Evolutionary conservation across 2,888 invertebrate species (phyloP), one percentile per base, ranked within the genome.

Genomic region (Napeogenes sylphis): DNA sequence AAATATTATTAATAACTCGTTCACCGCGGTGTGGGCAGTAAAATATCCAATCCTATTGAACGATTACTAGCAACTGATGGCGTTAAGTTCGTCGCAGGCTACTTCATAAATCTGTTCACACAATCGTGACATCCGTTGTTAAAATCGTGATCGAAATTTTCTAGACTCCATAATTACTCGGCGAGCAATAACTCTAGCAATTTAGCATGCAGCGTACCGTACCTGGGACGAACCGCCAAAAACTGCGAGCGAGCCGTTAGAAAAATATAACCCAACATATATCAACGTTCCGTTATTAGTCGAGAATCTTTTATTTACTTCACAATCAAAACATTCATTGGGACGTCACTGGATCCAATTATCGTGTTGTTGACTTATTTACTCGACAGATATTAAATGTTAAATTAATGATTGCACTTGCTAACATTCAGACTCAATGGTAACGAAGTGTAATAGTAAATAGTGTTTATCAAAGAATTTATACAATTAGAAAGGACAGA

Each of bases 71-170:
- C 76, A 75, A 90, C 90, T 90, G 84, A 71, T 78, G 72, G 70
- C 74, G 71, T 70, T 66, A 71, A 75, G 73, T 74, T 73, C 73
- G 72, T 78, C 71, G 74, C 73, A 76, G 75, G 73, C 75, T 68
- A 74, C 75, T 82, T 89, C 82, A 79, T 77, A 73, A 86, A 79
- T 78, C 86, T 76, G 80, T 81, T 84, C 87, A 86, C 87, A 90
- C 75, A 76, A 73, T 71, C 75, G 74, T 79, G 75, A 87, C 87
- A 84, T 90, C 90, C 90, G 90, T 78, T 75, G 76, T 76, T 78
- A 73, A 69, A 80, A 82, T 87, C 87, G 84, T 87, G 86, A 83
- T 77, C 77, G 76, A 75, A 80, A 83, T 82, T 73, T 75, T 73
- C 74, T 75, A 72, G 70, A 75, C 73, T 72, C 68, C 70, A 71